Conservation (phyloP, 1,140 invertebrate genomes). For the Drosophila rhopaloa region DNA sequence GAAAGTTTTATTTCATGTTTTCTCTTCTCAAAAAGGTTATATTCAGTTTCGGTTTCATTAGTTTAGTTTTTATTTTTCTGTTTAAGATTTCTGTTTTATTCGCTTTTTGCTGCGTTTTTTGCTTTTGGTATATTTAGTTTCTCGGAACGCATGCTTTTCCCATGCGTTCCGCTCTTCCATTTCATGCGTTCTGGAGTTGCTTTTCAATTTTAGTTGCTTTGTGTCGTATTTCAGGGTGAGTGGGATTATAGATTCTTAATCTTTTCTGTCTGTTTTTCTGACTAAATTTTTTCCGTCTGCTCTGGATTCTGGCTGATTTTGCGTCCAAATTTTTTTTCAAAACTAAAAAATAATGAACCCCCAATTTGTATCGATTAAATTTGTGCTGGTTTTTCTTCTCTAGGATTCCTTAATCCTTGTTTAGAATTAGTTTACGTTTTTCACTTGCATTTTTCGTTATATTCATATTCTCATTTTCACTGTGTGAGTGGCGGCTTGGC, state of each 20-base stretch:
- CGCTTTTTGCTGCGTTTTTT: slow-evolving; percentile 24
- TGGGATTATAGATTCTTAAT: slow-evolving; percentile 20
- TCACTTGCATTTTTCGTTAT: slow-evolving; percentile 33
- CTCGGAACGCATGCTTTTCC: slow-evolving; percentile 4
- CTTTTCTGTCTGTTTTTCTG: slow-evolving; percentile 21
- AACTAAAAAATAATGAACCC: slow-evolving; percentile 62
- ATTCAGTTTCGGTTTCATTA: slow-evolving; percentile 23
- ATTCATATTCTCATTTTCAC: slow-evolving; percentile 24
- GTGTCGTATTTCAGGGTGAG: slow-evolving; percentile 40
- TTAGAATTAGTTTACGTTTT: slow-evolving; percentile 24
- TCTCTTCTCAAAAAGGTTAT: slow-evolving; percentile 36
- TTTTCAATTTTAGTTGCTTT: slow-evolving; percentile 11
- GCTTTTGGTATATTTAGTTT: slow-evolving; percentile 9
- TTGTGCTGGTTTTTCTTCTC: slow-evolving; percentile 16
- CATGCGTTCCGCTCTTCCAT: slow-evolving; percentile 7
- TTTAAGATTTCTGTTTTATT: slow-evolving; percentile 11
- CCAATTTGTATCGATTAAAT: slow-evolving; percentile 52
- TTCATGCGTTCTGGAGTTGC: slow-evolving; percentile 23
- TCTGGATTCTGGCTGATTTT: slow-evolving; percentile 60
- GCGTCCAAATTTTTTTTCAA: slow-evolving; percentile 63
- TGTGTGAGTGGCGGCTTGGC: slow-evolving; percentile 52
- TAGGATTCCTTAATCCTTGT: slow-evolving; percentile 15
- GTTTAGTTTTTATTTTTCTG: slow-evolving; percentile 8
- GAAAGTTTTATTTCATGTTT: slow-evolving; percentile 47
- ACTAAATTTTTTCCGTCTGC: slow-evolving; percentile 27